Percentiles rank a stretch among this genome's conserved stretches.
Evolutionary conservation across 2,888 invertebrate genomes (phyloP).

Genomic region (Bibio marci): DNA sequence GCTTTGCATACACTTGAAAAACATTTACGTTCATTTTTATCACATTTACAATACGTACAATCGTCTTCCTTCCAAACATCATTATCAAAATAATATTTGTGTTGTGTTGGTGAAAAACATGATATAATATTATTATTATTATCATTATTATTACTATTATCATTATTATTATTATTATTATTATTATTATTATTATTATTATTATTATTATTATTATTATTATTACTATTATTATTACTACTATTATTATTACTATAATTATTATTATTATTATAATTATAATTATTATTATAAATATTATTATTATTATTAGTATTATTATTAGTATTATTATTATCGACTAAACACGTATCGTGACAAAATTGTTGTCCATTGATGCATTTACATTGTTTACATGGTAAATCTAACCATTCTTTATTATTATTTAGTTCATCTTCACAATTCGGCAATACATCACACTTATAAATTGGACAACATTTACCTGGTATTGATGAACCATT

Average conservation of each 20-base stretch:
- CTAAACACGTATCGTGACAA: background rate
- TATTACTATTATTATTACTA: background rate
- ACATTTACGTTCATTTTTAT: constrained; percentile 12
- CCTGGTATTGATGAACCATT: constrained; percentile 17
- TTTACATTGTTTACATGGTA: constrained; percentile 18
- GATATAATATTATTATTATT: background rate
- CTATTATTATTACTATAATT: too few relatives aligned
- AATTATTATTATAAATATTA: too few relatives aligned
- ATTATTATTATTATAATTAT: background rate
- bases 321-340: too few relatives aligned
- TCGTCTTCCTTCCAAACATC: constrained; percentile 20
- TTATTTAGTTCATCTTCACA: constrained; percentile 18
- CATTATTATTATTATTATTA: too few relatives aligned
- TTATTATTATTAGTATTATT: too few relatives aligned
- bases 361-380: background rate
- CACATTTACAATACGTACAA: constrained; percentile 13
- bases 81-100: background rate
- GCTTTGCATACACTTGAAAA: constrained; percentile 13
- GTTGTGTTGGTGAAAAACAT: background rate
- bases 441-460: constrained; percentile 27
- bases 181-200: too few relatives aligned
- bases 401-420: constrained; percentile 15
- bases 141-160: background rate
- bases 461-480: constrained; percentile 31
- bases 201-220: too few relatives aligned